Base-by-base conservation (phyloP, 2,113 vertebrate species). In the Leptodactylus fuscus region DNA sequence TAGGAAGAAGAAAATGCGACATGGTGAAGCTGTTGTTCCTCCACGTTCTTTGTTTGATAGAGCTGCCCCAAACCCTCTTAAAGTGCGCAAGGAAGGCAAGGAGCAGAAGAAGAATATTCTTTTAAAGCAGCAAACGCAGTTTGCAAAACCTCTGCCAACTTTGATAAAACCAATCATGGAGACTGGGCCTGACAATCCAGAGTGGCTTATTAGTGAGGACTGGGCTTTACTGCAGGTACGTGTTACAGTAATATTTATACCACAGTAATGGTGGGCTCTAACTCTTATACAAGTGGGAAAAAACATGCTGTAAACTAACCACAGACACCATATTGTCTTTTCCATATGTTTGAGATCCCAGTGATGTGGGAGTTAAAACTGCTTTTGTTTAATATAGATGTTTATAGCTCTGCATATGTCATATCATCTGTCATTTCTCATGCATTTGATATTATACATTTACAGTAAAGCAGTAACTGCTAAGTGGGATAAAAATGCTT, bases 151-250 rank as follows among this genome's bases (percentile, higher is more conserved):
- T 9, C 90, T 97, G 48, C 97, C 96, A 0, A 96, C 97, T 1
- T 93, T 97, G 87, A 95, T 94, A 89, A 97, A 97, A 90, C 95
- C 96, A 11, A 93, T 95, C 44, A 93, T 95, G 87, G 97, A 98
- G 82, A 92, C 93, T 0, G 93, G 96, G 0, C 96, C 95, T 88
- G 97, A 98, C 91, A 97, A 96, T 88, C 96, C 97, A 0, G 96
- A 98, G 89, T 98, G 97, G 97, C 90, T 98, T 81, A 97, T 98
- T 86, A 97, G 96, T 1, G 97, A 98, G 89, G 97, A 98, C 92
- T 98, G 97, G 97, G 96, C 97, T 65, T 93, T 98, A 87, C 93
- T 98, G 78, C 97, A 97, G 96, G 97, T 97, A 82, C 67, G 10
- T 20, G 4, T 46, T 1, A 24, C 12, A 73, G 12, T 29, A 51